Percentiles rank a stretch among this genome's conserved stretches.
phyloP scores from a whole-genome alignment of 2,888 invertebrate species.

The Prenolepis imparis region DNA sequence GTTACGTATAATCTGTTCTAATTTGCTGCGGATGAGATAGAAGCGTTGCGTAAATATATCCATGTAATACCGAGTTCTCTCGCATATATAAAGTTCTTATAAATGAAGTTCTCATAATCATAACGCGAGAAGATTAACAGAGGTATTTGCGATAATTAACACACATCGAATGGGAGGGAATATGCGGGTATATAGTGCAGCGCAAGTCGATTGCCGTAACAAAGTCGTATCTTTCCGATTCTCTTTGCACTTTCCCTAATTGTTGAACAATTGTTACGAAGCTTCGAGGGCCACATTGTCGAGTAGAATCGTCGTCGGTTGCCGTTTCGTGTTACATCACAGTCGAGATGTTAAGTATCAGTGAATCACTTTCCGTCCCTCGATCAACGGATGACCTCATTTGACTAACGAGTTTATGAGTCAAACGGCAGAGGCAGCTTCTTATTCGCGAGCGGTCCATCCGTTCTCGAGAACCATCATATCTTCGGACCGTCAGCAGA shows the following conservation, averaged over 20 bases:
- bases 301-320: conserved; percentile 39
- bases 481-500: neutral
- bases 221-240: conserved; percentile 34
- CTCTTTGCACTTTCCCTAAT: conserved; percentile 9
- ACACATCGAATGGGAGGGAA: neutral
- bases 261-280: neutral
- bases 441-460: conserved; percentile 44
- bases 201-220: conserved; percentile 18
- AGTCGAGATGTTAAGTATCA: conserved; percentile 67
- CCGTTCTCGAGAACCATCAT: conserved; percentile 1
- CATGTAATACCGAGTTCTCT: conserved; percentile 3
- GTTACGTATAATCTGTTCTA: conserved; percentile 7
- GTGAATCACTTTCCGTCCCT: conserved; percentile 75
- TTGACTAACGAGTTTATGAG: conserved; percentile 75
- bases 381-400: conserved; percentile 75
- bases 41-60: conserved; percentile 11
- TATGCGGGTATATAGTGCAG: neutral
- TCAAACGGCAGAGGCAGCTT: conserved; percentile 64
- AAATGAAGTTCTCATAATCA: conserved; percentile 27
- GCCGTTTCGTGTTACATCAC: conserved; percentile 70
- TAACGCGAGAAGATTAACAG: conserved; percentile 5
- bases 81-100: conserved; percentile 11
- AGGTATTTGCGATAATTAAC: conserved; percentile 17
- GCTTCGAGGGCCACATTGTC: conserved; percentile 53
- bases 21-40: neutral